phyloP scores from a whole-genome alignment of 1,140 invertebrate genomes.

The Drosophila willistoni region DNA sequence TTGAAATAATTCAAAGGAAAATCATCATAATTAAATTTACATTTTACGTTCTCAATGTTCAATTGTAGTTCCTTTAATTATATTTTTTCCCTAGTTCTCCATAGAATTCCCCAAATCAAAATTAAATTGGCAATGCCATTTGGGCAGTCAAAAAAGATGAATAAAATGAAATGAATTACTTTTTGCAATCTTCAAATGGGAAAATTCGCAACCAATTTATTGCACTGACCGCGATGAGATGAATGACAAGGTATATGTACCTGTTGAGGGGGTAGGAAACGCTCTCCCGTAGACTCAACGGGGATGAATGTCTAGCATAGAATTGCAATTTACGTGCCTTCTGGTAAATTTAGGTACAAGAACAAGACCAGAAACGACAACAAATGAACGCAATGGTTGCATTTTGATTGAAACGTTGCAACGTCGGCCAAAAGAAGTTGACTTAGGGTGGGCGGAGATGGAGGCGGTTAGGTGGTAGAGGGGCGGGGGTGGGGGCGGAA shows the following conservation, averaged over 20 bases:
- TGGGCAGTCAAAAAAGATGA: slow-evolving; percentile 52
- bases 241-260: not conserved
- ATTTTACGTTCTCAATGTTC: not conserved
- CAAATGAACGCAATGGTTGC: slow-evolving; percentile 40
- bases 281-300: slow-evolving; percentile 6
- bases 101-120: slow-evolving; percentile 24
- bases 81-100: not conserved
- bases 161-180: slow-evolving; percentile 40
- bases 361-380: slow-evolving; percentile 48
- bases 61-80: slow-evolving; percentile 52
- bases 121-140: slow-evolving; percentile 58
- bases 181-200: slow-evolving; percentile 12
- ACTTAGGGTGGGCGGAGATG: not conserved
- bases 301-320: slow-evolving; percentile 35
- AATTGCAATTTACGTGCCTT: slow-evolving; percentile 70
- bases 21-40: not conserved
- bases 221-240: slow-evolving; percentile 65
- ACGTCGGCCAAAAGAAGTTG: slow-evolving; percentile 30
- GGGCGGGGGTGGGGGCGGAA: slow-evolving; percentile 2
- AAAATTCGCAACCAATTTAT: slow-evolving; percentile 75
- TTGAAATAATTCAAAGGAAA: slow-evolving; percentile 11
- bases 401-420: slow-evolving; percentile 73
- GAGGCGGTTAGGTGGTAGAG: not conserved
- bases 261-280: not conserved
- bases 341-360: slow-evolving; percentile 63